Evolutionary conservation across 2,113 vertebrate species (phyloP), one percentile per base, ranked within the genome.

Genomic region (Amblyopsis rosae): DNA sequence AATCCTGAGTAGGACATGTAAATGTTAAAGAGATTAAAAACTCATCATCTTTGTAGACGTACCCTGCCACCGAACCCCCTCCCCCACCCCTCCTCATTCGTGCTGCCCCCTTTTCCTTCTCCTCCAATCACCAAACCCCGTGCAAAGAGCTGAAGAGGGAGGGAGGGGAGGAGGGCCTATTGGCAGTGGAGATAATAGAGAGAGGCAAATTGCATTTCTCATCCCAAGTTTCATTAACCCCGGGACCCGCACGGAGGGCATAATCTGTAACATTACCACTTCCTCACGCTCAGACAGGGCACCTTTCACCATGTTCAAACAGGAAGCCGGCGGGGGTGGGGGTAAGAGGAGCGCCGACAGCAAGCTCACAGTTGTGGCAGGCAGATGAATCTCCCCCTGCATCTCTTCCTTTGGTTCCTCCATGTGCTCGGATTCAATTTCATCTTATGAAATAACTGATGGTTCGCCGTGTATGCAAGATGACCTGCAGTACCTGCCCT

Each of bases 11-110:
- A 88, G 82, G 85, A 90, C 90, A 89, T 88, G 89, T 88, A 91
- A 92, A 92, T 92, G 89, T 90, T 92, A 90, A 89, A 91, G 87
- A 92, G 90, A 93, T 93, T 91, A 93, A 93, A 92, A 93, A 92
- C 90, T 91, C 89, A 91, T 92, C 89, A 92, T 90, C 79, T 84
- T 89, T 83, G 82, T 79, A 83, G 84, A 86, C 79, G 57, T 70
- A 77, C 69, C 76, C 65, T 76, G 6, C 12, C 26, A 26, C 26
- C 26, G 26, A 26, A 26, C 26, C 26, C 26, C 19, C 26, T 2
- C 19, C 19, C 26, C 26, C 75, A 58, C 41, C 13, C n/a, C 12
- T n/a, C 10, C n/a, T n/a, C 19, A 4, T 75, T 69, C 71, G 58
- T 26, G 12, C 46, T 12, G 12, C 26, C 73, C 65, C 69, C 62